phyloP scores from a whole-genome alignment of 2,888 invertebrate genomes.

The Tinea pellionella region DNA sequence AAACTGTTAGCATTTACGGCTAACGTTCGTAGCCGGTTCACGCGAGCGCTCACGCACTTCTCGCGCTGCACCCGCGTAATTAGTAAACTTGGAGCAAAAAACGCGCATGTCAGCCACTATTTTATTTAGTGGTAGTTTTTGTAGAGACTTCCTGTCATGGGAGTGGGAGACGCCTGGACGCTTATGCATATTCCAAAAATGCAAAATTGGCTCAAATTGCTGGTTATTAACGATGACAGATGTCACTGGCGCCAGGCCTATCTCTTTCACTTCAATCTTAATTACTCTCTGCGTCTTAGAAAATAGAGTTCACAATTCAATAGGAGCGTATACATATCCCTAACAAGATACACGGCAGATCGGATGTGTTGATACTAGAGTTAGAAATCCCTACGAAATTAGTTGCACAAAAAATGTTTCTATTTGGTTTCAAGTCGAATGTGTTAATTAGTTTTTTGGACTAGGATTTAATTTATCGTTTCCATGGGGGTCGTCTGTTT shows the following conservation, averaged over 20 bases:
- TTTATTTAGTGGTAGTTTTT: slow-evolving; percentile 63
- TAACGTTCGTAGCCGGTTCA: slow-evolving; percentile 42
- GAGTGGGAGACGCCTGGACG: slow-evolving; percentile 52
- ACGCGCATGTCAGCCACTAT: slow-evolving; percentile 54
- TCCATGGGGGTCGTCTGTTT: slow-evolving; percentile 6
- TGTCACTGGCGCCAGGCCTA: slow-evolving; percentile 56
- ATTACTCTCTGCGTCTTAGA: not conserved
- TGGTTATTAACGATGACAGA: slow-evolving; percentile 69
- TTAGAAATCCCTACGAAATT: slow-evolving; percentile 54
- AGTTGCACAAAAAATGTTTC: slow-evolving; percentile 40
- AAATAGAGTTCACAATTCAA: not conserved
- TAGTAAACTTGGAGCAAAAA: slow-evolving; percentile 41
- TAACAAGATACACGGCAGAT: slow-evolving; percentile 30
- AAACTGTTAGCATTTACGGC: slow-evolving; percentile 58
- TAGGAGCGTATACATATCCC: not conserved
- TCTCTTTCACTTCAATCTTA: not conserved
- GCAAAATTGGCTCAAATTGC: slow-evolving; percentile 67
- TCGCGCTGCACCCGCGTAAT: slow-evolving; percentile 20
- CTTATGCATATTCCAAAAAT: slow-evolving; percentile 59
- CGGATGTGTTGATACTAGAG: slow-evolving; percentile 61
- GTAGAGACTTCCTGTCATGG: slow-evolving; percentile 53
- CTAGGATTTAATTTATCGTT: slow-evolving; percentile 10
- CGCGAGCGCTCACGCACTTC: slow-evolving; percentile 43
- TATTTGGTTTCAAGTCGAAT: slow-evolving; percentile 26
- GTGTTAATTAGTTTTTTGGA: slow-evolving; percentile 13